Evolutionary conservation across 1,140 invertebrate genomes (phyloP).

Genomic region (Arctopsyche grandis): DNA sequence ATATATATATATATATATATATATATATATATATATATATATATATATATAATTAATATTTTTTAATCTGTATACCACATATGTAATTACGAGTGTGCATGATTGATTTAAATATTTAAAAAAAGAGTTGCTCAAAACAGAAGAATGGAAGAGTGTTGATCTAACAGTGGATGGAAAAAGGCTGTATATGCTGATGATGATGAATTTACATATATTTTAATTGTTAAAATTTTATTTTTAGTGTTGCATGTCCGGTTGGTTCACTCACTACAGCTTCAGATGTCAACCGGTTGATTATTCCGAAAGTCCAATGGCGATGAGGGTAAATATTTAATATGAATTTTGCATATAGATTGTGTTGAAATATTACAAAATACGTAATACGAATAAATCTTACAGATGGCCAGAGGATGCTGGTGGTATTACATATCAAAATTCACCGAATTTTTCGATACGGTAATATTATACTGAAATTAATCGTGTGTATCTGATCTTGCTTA

Average conservation of each 20-base stretch:
- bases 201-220: too few relatives aligned
- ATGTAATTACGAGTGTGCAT: too few relatives aligned
- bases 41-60: too few relatives aligned
- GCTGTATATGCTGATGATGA: too few relatives aligned
- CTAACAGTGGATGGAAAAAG: too few relatives aligned
- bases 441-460: constrained; percentile 88
- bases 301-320: constrained; percentile 76
- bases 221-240: constrained; percentile 62
- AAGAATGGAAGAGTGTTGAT: too few relatives aligned
- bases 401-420: constrained; percentile 82
- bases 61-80: too few relatives aligned
- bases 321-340: constrained; percentile 72
- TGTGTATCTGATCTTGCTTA: too few relatives aligned
- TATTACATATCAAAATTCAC: constrained; percentile 90
- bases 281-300: constrained; percentile 94
- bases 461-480: constrained; percentile 38
- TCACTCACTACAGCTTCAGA: constrained; percentile 80
- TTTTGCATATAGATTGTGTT: neutral
- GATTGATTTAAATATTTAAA: too few relatives aligned
- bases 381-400: constrained; percentile 62
- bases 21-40: too few relatives aligned
- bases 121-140: too few relatives aligned
- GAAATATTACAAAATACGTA: neutral
- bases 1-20: too few relatives aligned
- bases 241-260: constrained; percentile 75